Conservation (phyloP, 2,113 vertebrate genomes). For the Dasyurus viverrinus region DNA sequence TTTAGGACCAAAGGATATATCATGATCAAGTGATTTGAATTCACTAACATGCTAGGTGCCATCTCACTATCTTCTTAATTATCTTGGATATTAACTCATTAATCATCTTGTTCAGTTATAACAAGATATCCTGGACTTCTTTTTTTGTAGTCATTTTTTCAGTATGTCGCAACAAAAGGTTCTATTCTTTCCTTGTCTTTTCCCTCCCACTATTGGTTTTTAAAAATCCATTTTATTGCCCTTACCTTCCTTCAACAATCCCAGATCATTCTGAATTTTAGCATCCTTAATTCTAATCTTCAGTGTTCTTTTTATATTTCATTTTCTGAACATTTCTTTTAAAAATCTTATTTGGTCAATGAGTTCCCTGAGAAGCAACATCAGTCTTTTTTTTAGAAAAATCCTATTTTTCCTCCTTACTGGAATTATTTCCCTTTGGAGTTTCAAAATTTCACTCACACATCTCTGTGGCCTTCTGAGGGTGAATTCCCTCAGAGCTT, state of each 20-base stretch:
- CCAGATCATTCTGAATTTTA: not conserved
- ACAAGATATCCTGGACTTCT: not conserved
- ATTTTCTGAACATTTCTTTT: not conserved
- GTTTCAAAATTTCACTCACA: not conserved
- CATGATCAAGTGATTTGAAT: not conserved
- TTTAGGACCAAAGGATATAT: not conserved
- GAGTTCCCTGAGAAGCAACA: not conserved
- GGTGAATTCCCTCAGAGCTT: not conserved
- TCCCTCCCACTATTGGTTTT: not conserved
- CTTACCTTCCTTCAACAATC: not conserved
- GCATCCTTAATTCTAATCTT: not conserved
- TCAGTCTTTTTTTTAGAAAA: not conserved
- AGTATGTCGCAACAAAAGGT: not conserved
- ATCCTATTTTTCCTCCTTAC: not conserved
- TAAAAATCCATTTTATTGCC: not conserved
- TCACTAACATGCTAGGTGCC: not conserved
- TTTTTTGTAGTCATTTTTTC: not conserved
- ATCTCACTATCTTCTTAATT: not conserved
- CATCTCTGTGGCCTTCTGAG: not conserved
- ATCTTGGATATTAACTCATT: not conserved
- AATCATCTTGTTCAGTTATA: not conserved
- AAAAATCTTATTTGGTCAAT: not conserved
- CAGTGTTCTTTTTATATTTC: not conserved
- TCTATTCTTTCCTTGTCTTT: not conserved
- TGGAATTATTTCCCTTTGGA: not conserved